Conservation (phyloP, 2,888 invertebrate genomes). For the Cybosia mesomella region DNA sequence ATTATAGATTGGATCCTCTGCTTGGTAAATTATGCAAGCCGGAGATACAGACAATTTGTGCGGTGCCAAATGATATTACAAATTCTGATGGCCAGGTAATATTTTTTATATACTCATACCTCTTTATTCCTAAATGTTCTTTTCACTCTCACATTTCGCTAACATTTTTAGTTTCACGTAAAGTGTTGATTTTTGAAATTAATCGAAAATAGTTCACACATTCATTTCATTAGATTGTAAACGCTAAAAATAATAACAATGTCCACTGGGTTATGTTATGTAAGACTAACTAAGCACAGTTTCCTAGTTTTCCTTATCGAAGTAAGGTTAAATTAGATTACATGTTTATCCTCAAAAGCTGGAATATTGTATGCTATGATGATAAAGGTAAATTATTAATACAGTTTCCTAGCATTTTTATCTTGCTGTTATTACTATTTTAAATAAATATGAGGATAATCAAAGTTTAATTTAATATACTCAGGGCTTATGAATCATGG, state of each 20-base stretch:
- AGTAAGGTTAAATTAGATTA: neutral
- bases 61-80: slow-evolving; percentile 77
- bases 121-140: neutral
- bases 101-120: no score
- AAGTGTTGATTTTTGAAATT: neutral
- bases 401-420: neutral
- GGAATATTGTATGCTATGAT: neutral
- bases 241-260: neutral
- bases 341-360: neutral
- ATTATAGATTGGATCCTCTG: slow-evolving; percentile 96
- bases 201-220: neutral
- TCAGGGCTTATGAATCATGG: no score
- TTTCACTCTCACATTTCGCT: neutral
- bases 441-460: no score
- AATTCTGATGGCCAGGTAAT: slow-evolving; percentile 82
- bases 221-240: neutral
- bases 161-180: neutral
- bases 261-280: neutral
- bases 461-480: no score
- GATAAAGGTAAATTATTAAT: neutral
- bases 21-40: slow-evolving; percentile 93
- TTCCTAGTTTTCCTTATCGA: neutral
- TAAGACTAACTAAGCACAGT: neutral
- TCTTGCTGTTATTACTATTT: no score
- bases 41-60: slow-evolving; percentile 90